phyloP scores from a whole-genome alignment of 2,113 vertebrate genomes.

The Fulica atra region DNA sequence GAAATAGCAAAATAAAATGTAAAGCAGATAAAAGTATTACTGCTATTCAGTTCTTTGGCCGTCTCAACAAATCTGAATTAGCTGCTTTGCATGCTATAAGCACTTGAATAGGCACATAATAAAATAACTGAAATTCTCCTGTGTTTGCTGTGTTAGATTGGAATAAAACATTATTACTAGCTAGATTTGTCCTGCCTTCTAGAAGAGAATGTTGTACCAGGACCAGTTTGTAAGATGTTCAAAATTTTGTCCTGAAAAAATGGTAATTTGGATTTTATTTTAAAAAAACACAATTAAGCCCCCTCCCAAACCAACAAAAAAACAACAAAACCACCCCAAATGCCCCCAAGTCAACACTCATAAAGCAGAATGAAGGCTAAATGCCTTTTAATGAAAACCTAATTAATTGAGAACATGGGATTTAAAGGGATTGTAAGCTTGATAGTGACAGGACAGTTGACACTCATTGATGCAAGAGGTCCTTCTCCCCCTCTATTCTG shows the following conservation, averaged over 20 bases:
- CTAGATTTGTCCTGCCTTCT: neutral
- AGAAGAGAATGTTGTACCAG: neutral
- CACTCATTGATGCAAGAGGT: too few relatives aligned
- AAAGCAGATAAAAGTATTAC: neutral
- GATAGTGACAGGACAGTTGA: neutral
- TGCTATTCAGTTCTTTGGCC: neutral
- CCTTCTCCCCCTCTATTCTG: too few relatives aligned
- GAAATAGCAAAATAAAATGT: neutral
- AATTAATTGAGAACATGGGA: neutral
- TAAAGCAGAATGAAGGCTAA: neutral
- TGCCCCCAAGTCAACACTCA: too few relatives aligned
- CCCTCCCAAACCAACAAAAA: neutral
- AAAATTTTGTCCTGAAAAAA: neutral
- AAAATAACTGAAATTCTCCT: neutral
- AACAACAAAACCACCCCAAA: too few relatives aligned
- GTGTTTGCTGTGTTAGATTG: neutral
- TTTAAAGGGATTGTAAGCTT: neutral
- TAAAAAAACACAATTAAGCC: neutral
- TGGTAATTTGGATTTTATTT: neutral
- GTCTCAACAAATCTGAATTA: neutral
- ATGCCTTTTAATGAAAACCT: neutral
- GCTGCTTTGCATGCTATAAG: neutral
- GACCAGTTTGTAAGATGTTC: neutral
- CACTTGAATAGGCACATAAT: neutral
- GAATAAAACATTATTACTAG: neutral